A percentile compares a stretch with the other conserved stretches of the same genome.
phyloP scores from a whole-genome alignment of 2,888 invertebrate species.

The Nymphalis urticae region DNA sequence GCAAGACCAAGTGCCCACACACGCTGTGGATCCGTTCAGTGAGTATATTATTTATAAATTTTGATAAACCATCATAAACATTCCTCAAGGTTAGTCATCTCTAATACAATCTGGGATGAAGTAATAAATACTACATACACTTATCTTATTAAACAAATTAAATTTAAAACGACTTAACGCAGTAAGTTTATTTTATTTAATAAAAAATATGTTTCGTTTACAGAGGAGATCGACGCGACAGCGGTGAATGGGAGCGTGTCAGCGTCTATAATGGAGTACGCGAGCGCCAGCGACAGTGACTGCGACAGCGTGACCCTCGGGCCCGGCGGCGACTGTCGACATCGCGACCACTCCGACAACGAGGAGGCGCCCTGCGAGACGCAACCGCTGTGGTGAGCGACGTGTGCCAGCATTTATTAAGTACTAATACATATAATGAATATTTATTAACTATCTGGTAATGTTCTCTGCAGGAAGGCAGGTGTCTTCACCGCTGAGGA shows the following conservation, averaged over 20 bases:
- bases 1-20: conserved; percentile 52
- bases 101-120: too few relatives aligned
- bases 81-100: too few relatives aligned
- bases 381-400: conserved; percentile 58
- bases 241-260: conserved; percentile 62
- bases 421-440: too few relatives aligned
- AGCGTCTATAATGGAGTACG: conserved; percentile 64
- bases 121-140: too few relatives aligned
- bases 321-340: conserved; percentile 47
- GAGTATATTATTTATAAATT: conserved; percentile 43
- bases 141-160: too few relatives aligned
- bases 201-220: conserved; percentile 25
- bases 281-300: conserved; percentile 70
- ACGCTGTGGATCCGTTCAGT: conserved; percentile 73
- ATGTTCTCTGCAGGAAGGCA: conserved; percentile 84
- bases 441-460: background rate
- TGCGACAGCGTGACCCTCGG: conserved; percentile 58
- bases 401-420: background rate
- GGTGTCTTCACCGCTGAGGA: conserved; percentile 95
- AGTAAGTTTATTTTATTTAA: too few relatives aligned
- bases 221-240: conserved; percentile 74
- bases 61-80: background rate
- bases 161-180: too few relatives aligned
- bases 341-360: conserved; percentile 52
- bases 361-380: conserved; percentile 63